Evolutionary conservation across 2,113 vertebrate species (phyloP), one percentile per base, ranked within the genome.

Genomic region (Passerina amoena): DNA sequence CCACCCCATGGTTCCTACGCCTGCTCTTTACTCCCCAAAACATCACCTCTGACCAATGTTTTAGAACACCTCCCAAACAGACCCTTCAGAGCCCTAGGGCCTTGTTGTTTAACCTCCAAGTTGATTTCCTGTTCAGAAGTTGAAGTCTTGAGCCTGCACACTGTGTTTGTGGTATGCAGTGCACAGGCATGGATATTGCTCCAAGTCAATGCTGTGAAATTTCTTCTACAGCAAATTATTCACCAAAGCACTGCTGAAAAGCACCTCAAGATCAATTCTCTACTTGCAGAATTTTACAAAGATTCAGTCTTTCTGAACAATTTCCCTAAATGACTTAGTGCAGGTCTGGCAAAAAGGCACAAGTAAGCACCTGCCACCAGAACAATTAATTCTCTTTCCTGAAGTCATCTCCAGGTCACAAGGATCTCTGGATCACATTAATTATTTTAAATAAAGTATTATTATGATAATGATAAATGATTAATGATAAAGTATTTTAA

Each of bases 161-260:
- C 28, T 5, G 25, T 5, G 9, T 24, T 28, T 31, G 53, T 8
- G 44, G 63, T 2, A 25, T 0, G 6, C 38, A 19, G 20, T 2
- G 42, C 31, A 14, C 1, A 1, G 19, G 1, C 4, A 3, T 0
- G 9, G 14, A 10, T 5, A 6, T 3, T 0, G 33, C 72, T 73
- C 64, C 53, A 9, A 2, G 4, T 9, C 45, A 72, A 15, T 7
- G 56, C 69, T n/a, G 37, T 4, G 19, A 70, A 90, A 77, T 61
- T 73, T 65, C 64, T 42, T 33, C 64, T 9, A 59, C 33, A 38
- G 50, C 51, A 45, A 37, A 31, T 37, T 4, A 31, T 14, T 28
- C 33, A 38, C 4, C 45, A 82, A n/a, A 69, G 47, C 1, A 16
- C 88, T 73, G 50, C 76, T 44, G 76, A 76, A 57, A 94, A 88